phyloP scores from a whole-genome alignment of 2,113 vertebrate species.

The Mellivora capensis region DNA sequence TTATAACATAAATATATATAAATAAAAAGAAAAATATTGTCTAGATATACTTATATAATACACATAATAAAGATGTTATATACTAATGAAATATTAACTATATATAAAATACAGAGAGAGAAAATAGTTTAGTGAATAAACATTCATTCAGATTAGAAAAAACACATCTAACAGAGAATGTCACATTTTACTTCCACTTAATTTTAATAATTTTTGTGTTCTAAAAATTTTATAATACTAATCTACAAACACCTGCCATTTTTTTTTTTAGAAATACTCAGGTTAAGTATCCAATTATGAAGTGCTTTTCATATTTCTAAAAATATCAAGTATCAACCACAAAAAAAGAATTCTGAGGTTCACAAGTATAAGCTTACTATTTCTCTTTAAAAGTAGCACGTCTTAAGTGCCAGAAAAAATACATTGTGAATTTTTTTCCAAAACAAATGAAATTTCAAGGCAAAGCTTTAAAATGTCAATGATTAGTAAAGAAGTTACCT shows the following conservation, averaged over 20 bases:
- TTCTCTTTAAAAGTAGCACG: conserved; percentile 3
- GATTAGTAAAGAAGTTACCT: conserved; percentile 68
- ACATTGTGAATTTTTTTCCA: not conserved
- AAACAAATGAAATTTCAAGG: conserved; percentile 71
- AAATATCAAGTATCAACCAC: not conserved
- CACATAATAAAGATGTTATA: not conserved
- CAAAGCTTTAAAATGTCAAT: conserved; percentile 70
- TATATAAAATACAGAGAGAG: not conserved
- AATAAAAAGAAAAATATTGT: not conserved
- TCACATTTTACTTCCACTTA: conserved; percentile 6
- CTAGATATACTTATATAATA: not conserved
- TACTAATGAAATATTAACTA: not conserved
- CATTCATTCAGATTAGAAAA: conserved; percentile 18
- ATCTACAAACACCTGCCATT: conserved; percentile 2
- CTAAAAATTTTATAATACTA: not conserved
- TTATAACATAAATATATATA: not conserved
- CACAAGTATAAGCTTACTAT: not conserved
- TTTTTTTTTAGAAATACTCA: not conserved
- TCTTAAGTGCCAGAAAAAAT: conserved; percentile 31
- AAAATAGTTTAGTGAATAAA: not conserved
- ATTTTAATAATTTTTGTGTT: conserved; percentile 40
- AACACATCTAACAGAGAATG: not conserved
- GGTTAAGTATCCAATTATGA: conserved; percentile 15
- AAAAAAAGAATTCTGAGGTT: not conserved
- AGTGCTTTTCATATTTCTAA: conserved; percentile 24